Conservation (phyloP, 2,888 invertebrate species). For the Ophraella communa region DNA sequence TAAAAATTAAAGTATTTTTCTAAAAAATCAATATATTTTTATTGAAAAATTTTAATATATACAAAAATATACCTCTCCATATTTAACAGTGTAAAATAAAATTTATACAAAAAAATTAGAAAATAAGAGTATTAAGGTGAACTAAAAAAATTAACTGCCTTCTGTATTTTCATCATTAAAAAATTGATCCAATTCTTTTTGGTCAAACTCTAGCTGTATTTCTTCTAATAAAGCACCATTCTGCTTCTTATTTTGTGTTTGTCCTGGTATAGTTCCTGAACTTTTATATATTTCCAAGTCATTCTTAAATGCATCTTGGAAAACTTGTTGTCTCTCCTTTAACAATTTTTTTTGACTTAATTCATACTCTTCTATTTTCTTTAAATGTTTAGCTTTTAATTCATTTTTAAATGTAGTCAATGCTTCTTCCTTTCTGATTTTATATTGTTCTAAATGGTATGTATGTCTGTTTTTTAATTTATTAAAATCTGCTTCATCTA, state of each 20-base stretch:
- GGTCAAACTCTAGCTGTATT: slow-evolving; percentile 67
- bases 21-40: neutral
- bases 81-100: neutral
- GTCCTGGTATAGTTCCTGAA: slow-evolving; percentile 65
- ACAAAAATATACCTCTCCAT: slow-evolving; percentile 6
- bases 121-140: neutral
- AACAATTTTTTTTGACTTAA: slow-evolving; percentile 64
- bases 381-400: slow-evolving; percentile 66
- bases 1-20: neutral
- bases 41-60: slow-evolving; percentile 2
- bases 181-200: slow-evolving; percentile 69
- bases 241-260: slow-evolving; percentile 44
- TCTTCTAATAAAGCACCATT: slow-evolving; percentile 67
- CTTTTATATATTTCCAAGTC: slow-evolving; percentile 71
- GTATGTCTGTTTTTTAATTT: slow-evolving; percentile 75
- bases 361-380: slow-evolving; percentile 66
- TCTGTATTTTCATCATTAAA: slow-evolving; percentile 57
- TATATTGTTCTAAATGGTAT: slow-evolving; percentile 67
- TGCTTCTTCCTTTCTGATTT: slow-evolving; percentile 70
- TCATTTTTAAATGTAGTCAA: slow-evolving; percentile 60
- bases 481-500: slow-evolving; percentile 74
- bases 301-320: slow-evolving; percentile 72
- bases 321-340: slow-evolving; percentile 72
- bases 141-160: neutral
- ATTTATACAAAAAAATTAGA: neutral